Evolutionary conservation across 23 tunicate species (phyloP).

Genomic region (Ascidia mentula): DNA sequence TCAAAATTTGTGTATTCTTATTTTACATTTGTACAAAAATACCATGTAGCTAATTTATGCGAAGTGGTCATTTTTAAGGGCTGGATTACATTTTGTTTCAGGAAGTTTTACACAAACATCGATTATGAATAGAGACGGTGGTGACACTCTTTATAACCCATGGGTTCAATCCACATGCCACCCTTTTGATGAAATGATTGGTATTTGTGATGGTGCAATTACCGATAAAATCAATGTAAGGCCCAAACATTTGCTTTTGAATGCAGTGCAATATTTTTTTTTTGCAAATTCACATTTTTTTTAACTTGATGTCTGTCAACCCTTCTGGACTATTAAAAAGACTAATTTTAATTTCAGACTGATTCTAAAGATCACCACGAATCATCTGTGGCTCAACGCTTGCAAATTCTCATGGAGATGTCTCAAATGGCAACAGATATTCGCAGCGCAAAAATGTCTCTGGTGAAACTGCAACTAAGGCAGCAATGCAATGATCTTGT

Average conservation of each 20-base stretch:
- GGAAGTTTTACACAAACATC: neutral
- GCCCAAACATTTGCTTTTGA: too few species aligned
- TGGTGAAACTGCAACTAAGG: neutral
- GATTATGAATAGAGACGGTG: neutral
- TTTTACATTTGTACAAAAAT: too few species aligned
- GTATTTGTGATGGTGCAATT: neutral
- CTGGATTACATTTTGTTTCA: too few species aligned
- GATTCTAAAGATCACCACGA: neutral
- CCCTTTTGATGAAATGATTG: neutral
- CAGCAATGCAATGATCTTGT: neutral
- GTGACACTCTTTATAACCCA: neutral
- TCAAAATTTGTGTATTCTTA: too few species aligned
- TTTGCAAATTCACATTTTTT: neutral
- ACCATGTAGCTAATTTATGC: too few species aligned
- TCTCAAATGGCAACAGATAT: neutral
- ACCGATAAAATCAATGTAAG: neutral
- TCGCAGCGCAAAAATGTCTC: neutral
- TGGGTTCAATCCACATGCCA: neutral
- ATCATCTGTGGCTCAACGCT: neutral
- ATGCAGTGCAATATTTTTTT: neutral
- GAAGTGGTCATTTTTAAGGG: too few species aligned
- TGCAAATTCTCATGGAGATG: neutral
- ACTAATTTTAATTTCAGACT: neutral
- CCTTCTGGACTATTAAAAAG: neutral
- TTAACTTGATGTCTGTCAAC: neutral